phyloP scores from a whole-genome alignment of 2,888 invertebrate species.

The Crematogaster levior region DNA sequence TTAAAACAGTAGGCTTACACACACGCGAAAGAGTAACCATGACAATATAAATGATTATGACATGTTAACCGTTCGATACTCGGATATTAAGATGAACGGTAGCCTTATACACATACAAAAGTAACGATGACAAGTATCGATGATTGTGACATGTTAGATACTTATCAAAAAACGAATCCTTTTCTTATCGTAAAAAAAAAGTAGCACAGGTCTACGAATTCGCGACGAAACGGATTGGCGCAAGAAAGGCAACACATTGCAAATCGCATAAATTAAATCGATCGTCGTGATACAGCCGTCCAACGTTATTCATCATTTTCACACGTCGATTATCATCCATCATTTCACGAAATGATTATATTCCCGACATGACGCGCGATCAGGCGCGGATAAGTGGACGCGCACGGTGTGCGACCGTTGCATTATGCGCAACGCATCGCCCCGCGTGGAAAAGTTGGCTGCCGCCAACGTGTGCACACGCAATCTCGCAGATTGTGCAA shows the following conservation, averaged over 20 bases:
- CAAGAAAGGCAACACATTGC: background rate
- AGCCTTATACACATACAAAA: no score
- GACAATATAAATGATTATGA: background rate
- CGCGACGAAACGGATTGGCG: background rate
- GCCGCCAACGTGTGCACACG: conserved; percentile 58
- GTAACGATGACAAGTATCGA: no score
- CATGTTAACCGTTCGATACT: background rate
- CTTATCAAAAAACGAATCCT: background rate
- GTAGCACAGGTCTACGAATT: no score
- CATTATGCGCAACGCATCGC: conserved; percentile 48
- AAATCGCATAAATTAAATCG: conserved; percentile 12
- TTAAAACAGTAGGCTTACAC: background rate
- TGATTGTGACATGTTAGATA: no score
- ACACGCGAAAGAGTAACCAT: background rate
- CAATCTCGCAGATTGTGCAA: conserved; percentile 73
- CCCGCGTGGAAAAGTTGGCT: conserved; percentile 55
- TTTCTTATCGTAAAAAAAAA: background rate
- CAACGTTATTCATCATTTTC: conserved; percentile 5
- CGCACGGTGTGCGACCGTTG: conserved; percentile 25
- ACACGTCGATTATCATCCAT: background rate
- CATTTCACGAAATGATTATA: conserved; percentile 27
- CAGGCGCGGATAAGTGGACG: conserved; percentile 37
- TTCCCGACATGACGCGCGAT: conserved; percentile 29
- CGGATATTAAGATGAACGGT: no score
- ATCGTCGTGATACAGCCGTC: background rate